Evolutionary conservation across 1,140 invertebrate genomes (phyloP).

Genomic region (Riptortus pedestris): DNA sequence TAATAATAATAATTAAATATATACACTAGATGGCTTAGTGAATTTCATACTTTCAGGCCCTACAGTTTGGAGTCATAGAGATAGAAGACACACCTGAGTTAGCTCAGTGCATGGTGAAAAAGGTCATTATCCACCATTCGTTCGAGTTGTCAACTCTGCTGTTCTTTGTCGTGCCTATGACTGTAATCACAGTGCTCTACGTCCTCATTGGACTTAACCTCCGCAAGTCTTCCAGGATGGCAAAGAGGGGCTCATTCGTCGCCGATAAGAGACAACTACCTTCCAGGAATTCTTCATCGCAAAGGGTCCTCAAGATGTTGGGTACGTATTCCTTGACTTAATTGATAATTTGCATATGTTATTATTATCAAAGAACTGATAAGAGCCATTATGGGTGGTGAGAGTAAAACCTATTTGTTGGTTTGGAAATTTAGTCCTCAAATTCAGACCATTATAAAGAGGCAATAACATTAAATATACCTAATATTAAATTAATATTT

Average conservation of each 20-base stretch:
- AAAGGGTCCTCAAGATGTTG: constrained; percentile 34
- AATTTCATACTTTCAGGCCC: not conserved
- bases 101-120: constrained; percentile 23
- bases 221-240: constrained; percentile 47
- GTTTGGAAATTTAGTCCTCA: too few relatives aligned
- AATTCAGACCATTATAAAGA: too few relatives aligned
- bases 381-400: too few relatives aligned
- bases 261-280: constrained; percentile 11
- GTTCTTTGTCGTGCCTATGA: constrained; percentile 80
- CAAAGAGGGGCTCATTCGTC: constrained; percentile 28
- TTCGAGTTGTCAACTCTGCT: constrained; percentile 76
- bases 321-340: constrained; percentile 28
- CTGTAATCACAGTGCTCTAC: constrained; percentile 73
- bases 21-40: too few relatives aligned
- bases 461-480: too few relatives aligned
- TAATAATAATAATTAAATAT: too few relatives aligned
- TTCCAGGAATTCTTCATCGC: constrained; percentile 28
- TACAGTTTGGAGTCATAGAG: not conserved
- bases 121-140: constrained; percentile 55
- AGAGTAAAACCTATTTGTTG: too few relatives aligned
- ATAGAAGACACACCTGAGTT: not conserved
- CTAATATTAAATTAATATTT: too few relatives aligned
- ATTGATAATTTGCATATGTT: too few relatives aligned
- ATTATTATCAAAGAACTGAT: too few relatives aligned
- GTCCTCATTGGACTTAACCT: constrained; percentile 67